Base-by-base conservation (phyloP, 2,888 invertebrate genomes). In the Thereva unica region DNA sequence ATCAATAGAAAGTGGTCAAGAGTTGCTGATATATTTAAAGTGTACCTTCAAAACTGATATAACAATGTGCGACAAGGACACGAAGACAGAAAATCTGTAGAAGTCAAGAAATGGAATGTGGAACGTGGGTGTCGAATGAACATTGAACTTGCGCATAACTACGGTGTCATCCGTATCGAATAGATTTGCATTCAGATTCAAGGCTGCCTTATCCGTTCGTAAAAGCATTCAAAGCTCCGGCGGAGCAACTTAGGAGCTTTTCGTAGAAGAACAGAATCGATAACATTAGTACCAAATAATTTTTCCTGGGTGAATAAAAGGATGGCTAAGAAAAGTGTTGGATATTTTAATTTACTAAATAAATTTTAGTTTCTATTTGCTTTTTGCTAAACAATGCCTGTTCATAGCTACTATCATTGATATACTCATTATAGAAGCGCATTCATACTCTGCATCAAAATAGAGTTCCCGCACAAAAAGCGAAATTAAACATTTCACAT, bases 311-410 rank as follows among this genome's bases (percentile, higher is more conserved):
- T 61, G 61, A 61, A 61, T 61, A 23, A 61, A 61, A 50, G 61
- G 61, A 61, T 61, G 61, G 50, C 50, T 50, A 61, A 61, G 50
- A 61, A 61, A 61, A 61, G 61, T 61, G 61, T 61, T 61, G 50
- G 61, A 50, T 61, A 50, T 50, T 3, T 61, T 61, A 61, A 61
- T 61, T 61, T 41, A 9, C 61, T 61, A 61, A 61, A 50, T 50
- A 61, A 41, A 50, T 34, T 40, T 41, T 23, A 23, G 23, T 50
- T 61, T 61, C 50, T 7, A 41, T 61, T 61, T 61, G 61, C 61
- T 61, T 61, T 49, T 41, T 61, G 50, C 41, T 61, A 50, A 61
- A 40, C 41, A 50, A 42, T 49, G 49, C 61, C 42, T 37, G 49
- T 61, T 61, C 49, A 12, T 50, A 50, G 61, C 50, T 40, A 50